Evolutionary conservation across 2,888 invertebrate species (phyloP).

Genomic region (Ichneumoninae sp.): DNA sequence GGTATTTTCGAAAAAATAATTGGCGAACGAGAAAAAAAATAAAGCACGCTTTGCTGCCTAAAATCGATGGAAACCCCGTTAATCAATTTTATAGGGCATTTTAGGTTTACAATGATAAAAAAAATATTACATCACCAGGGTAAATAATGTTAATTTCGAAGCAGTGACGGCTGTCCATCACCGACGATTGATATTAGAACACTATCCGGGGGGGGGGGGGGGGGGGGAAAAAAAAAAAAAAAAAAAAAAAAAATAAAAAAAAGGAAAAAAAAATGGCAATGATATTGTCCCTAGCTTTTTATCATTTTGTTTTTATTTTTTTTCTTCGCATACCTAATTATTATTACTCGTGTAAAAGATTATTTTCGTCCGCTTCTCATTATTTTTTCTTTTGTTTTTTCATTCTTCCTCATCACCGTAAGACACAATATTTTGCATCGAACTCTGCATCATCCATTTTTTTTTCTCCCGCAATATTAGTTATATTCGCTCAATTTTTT

Average conservation of each 20-base stretch:
- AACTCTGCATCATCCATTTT: constrained; percentile 60
- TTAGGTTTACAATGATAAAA: not conserved
- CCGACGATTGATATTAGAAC: constrained; percentile 49
- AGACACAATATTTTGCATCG: constrained; percentile 71
- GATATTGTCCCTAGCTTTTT: constrained; percentile 83
- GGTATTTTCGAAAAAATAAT: not conserved
- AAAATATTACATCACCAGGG: not conserved
- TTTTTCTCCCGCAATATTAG: constrained; percentile 42
- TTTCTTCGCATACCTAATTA: constrained; percentile 57
- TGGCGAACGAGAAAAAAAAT: not conserved
- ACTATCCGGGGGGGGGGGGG: constrained; percentile 25
- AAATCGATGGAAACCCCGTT: not conserved
- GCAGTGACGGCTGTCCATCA: constrained; percentile 1
- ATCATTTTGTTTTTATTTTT: constrained; percentile 64
- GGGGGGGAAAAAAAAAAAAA: no score
- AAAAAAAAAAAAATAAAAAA: no score
- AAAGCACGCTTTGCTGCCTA: not conserved
- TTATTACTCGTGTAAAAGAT: constrained; percentile 71
- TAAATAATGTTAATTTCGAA: constrained; percentile 9
- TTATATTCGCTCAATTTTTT: constrained; percentile 2
- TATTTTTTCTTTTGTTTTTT: constrained; percentile 6
- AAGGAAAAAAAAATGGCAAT: no score
- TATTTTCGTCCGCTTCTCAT: constrained; percentile 57
- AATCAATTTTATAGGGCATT: not conserved
- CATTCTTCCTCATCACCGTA: constrained; percentile 56